These are phyloP conservation scores for Chrysaora quinquecirrha DNA, from an alignment of 30 jellyfish, hydroid and myxozoan genomes.

Conservation along the genomic window DNA sequence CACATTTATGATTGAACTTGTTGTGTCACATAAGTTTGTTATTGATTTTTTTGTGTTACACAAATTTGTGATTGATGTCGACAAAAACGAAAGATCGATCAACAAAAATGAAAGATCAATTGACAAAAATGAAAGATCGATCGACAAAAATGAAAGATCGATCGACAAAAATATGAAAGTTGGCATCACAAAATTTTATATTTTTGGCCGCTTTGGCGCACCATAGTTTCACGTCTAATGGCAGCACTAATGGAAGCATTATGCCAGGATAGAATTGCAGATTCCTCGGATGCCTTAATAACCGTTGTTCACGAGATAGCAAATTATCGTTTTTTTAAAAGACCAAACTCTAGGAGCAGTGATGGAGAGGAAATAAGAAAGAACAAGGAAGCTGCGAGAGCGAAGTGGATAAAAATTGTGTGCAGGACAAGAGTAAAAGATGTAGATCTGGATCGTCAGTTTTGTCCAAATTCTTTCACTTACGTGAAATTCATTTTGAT, in stretches of 20 bases:
- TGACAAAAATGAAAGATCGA: too few relatives aligned
- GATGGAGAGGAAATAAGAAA: slow-evolving; percentile 11
- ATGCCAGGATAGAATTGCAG: slow-evolving; percentile 31
- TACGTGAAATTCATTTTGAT: slow-evolving; percentile 8
- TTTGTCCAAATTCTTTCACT: not conserved
- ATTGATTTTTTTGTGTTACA: too few relatives aligned
- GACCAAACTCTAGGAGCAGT: not conserved
- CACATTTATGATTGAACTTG: too few relatives aligned
- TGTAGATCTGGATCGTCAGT: slow-evolving; percentile 18
- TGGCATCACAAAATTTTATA: too few relatives aligned
- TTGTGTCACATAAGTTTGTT: too few relatives aligned
- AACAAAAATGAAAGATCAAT: too few relatives aligned
- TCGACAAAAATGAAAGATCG: too few relatives aligned
- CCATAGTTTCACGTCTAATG: not conserved
- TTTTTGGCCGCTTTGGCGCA: too few relatives aligned
- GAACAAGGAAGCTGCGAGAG: slow-evolving; percentile 7
- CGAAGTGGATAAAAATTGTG: slow-evolving; percentile 4
- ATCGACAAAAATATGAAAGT: too few relatives aligned
- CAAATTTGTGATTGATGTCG: too few relatives aligned
- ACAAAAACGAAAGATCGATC: too few relatives aligned
- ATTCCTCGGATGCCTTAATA: not conserved
- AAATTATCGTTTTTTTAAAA: not conserved
- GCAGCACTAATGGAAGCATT: not conserved
- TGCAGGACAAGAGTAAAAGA: slow-evolving; percentile 9
- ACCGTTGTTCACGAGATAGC: not conserved